A percentile compares a stretch with the other conserved stretches of the same genome.
Conservation (phyloP, 1,140 invertebrate genomes). For the Drosophila athabasca region DNA sequence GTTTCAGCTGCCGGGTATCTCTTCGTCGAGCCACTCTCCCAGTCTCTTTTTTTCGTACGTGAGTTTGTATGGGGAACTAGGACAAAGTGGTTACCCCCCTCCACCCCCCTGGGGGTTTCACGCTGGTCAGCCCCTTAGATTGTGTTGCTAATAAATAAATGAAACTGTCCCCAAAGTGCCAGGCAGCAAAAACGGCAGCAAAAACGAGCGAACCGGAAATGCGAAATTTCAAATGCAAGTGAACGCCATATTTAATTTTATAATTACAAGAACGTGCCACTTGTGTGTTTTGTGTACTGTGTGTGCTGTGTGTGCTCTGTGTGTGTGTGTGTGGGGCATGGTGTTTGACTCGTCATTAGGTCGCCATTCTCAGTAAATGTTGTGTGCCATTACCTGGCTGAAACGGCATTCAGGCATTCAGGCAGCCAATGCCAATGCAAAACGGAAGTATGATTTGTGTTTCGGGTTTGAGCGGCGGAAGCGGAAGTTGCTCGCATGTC, state of each 20-base stretch:
- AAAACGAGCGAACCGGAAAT: slow-evolving; percentile 49
- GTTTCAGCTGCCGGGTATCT: too few species aligned
- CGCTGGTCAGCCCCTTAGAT: slow-evolving; percentile 25
- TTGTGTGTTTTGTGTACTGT: not conserved
- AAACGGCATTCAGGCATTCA: too few species aligned
- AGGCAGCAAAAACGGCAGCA: not conserved
- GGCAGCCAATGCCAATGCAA: too few species aligned
- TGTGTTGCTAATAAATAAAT: slow-evolving; percentile 47
- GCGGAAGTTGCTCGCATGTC: slow-evolving; percentile 68
- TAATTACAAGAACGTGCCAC: slow-evolving; percentile 43
- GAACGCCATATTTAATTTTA: slow-evolving; percentile 63
- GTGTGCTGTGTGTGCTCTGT: slow-evolving; percentile 1
- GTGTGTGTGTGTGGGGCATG: slow-evolving; percentile 5
- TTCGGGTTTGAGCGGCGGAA: slow-evolving; percentile 52
- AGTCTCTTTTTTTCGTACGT: not conserved
- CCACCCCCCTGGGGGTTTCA: slow-evolving; percentile 8
- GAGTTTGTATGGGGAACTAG: slow-evolving; percentile 32
- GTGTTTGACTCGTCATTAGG: slow-evolving; percentile 41
- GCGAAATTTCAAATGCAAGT: slow-evolving; percentile 49
- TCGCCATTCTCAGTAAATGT: slow-evolving; percentile 29
- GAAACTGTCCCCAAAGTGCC: slow-evolving; percentile 6
- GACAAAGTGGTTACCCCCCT: slow-evolving; percentile 24
- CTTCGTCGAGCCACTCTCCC: too few species aligned
- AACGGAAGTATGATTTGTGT: slow-evolving; percentile 71
- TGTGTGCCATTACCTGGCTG: too few species aligned